These are phyloP conservation scores for Sander vitreus DNA, from an alignment of 2,113 vertebrate genomes.

Conservation along the genomic window DNA sequence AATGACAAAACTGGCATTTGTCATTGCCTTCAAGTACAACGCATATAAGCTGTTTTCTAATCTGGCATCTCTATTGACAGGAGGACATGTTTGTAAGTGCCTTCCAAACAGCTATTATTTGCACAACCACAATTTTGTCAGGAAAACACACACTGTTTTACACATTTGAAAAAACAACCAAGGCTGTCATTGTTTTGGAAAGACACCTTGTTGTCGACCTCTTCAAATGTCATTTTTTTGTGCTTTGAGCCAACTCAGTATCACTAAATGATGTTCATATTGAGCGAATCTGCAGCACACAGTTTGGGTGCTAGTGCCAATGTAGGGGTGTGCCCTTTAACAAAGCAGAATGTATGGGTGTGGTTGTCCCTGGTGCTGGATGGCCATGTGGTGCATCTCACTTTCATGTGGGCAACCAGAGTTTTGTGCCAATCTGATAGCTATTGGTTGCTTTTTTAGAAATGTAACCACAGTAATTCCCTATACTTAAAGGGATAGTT, in stretches of 20 bases:
- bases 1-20: neutral
- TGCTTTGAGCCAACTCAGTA: neutral
- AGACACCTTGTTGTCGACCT: neutral
- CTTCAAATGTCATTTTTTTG: neutral
- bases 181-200: neutral
- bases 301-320: neutral
- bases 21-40: neutral
- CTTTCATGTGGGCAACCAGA: neutral
- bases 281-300: neutral
- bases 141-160: neutral
- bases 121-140: neutral
- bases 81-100: neutral
- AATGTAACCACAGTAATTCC: neutral
- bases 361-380: constrained; percentile 1
- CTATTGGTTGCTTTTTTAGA: neutral
- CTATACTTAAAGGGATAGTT: neutral
- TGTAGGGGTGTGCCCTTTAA: neutral
- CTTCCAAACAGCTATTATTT: neutral
- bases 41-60: neutral
- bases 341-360: neutral
- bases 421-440: neutral
- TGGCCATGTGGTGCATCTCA: neutral
- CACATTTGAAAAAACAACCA: neutral
- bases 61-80: neutral
- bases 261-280: neutral